A percentile compares a stretch with the other conserved stretches of the same genome.
These are phyloP conservation scores for Mercenaria mercenaria DNA, from an alignment of 1,140 invertebrate genomes.

Conservation along the genomic window DNA sequence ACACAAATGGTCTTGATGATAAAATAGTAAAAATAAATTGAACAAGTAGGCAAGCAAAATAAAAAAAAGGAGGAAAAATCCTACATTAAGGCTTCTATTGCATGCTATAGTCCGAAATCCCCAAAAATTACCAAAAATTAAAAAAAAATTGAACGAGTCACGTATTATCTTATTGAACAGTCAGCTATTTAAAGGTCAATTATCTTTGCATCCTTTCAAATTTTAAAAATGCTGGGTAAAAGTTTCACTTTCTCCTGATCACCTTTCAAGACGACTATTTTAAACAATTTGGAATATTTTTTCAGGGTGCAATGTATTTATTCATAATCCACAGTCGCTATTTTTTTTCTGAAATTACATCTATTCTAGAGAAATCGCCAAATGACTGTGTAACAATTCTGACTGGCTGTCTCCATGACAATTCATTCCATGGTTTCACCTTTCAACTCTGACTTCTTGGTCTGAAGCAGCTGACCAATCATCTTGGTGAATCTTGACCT, in stretches of 20 bases:
- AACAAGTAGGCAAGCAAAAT: slow-evolving; percentile 39
- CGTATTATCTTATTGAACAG: background rate
- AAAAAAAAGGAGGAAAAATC: slow-evolving; percentile 20
- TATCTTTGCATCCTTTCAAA: too few relatives aligned
- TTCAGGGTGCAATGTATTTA: too few relatives aligned
- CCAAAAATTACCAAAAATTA: background rate
- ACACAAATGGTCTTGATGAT: background rate
- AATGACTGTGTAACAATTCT: too few relatives aligned
- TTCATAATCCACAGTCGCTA: too few relatives aligned
- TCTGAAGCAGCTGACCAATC: slow-evolving; percentile 25
- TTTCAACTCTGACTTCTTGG: background rate
- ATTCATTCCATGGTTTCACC: background rate
- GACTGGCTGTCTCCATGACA: background rate
- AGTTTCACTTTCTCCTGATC: too few relatives aligned
- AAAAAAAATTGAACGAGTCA: slow-evolving; percentile 19
- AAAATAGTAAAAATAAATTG: background rate
- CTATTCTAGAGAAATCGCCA: too few relatives aligned
- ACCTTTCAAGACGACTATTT: too few relatives aligned
- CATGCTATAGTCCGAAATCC: slow-evolving; percentile 45
- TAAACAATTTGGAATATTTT: too few relatives aligned
- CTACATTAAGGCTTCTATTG: slow-evolving; percentile 7
- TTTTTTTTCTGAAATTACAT: too few relatives aligned
- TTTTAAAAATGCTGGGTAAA: too few relatives aligned
- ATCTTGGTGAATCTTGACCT: slow-evolving; percentile 3
- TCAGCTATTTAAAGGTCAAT: background rate